Evolutionary conservation across 2,888 invertebrate genomes (phyloP), one percentile per base, ranked within the genome.

Genomic region (Dilophus febrilis): DNA sequence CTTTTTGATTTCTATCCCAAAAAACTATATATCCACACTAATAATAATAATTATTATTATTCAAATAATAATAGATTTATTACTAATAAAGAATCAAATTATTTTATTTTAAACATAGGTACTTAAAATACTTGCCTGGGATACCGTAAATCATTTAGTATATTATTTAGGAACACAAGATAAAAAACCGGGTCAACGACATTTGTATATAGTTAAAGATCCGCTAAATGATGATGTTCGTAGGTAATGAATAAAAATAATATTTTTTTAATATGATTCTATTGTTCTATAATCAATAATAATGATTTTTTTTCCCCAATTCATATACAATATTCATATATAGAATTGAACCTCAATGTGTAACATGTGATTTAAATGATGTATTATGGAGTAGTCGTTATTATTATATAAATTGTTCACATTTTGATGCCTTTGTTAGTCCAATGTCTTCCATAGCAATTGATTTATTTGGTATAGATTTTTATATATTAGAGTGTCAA

Each of bases 401-500:
- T 53, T 77, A 81, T 57, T 86, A 86, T 64, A 74, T 77, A 39
- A 85, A 88, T 62, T 91, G 90, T 64, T 78, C 85, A 38, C 86
- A 82, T 64, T 87, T 86, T 70, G 73, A 72, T 53, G 85, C 85
- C 37, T 72, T 74, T 50, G 76, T 85, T 52, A 76, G 71, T 34
- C 72, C 73, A 31, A 52, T 66, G 41, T 55, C 56, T 51, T 56
- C 57, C 49, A 51, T 58, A 50, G 54, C 62, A 46, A 57, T 57
- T 27, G 55, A 52, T 44, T 6, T 22, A 6, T 48, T 50, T 45
- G 59, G 59, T 49, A 54, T 61, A 48, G 55, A 61, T 35, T 59
- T 53, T 49, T 88, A 86, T 59, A 86, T 87, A 49, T 70, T 91
- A 50, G 77, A 84, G 56, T 94, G 94, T 62, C 78, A 82, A 51